These are phyloP conservation scores for Drosophila nasuta DNA, from an alignment of 1,140 invertebrate species.

Conservation along the genomic window DNA sequence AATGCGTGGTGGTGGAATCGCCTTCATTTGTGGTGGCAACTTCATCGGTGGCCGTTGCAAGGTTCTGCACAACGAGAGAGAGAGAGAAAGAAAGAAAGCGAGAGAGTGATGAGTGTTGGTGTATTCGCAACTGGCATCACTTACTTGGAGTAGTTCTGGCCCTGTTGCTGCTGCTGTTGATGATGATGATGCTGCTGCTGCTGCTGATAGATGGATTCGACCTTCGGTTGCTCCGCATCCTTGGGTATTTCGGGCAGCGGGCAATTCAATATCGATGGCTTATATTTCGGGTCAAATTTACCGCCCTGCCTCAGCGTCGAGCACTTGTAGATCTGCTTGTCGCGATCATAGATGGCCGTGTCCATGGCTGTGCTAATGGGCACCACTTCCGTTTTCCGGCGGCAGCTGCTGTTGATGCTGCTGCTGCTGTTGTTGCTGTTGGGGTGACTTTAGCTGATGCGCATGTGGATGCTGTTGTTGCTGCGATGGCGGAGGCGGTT, in stretches of 20 bases:
- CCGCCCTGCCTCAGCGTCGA: constrained; percentile 82
- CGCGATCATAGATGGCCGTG: constrained; percentile 80
- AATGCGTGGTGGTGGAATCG: constrained; percentile 84
- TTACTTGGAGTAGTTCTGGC: constrained; percentile 81
- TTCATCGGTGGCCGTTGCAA: constrained; percentile 84
- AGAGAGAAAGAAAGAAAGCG: neutral
- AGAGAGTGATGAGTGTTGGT: neutral
- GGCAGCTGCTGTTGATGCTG: constrained; percentile 57
- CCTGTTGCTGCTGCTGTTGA: constrained; percentile 65
- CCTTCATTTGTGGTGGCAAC: constrained; percentile 83
- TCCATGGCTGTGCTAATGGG: constrained; percentile 74
- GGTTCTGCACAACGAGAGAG: constrained; percentile 56
- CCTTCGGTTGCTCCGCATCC: constrained; percentile 77
- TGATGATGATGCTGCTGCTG: constrained; percentile 68
- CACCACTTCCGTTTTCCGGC: constrained; percentile 60
- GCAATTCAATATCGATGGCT: constrained; percentile 84
- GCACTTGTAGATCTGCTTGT: constrained; percentile 84
- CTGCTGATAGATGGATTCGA: constrained; percentile 79
- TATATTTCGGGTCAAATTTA: constrained; percentile 84
- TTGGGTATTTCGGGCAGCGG: constrained; percentile 84
- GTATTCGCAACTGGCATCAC: constrained; percentile 15
- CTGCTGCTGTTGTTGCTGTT: constrained; percentile 50
- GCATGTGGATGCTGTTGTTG: constrained; percentile 39
- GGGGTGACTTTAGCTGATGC: constrained; percentile 18
- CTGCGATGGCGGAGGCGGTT: constrained; percentile 57